Evolutionary conservation across 2,797 vertebrate genomes (phyloP).

Genomic region (Coregonus suidteri): DNA sequence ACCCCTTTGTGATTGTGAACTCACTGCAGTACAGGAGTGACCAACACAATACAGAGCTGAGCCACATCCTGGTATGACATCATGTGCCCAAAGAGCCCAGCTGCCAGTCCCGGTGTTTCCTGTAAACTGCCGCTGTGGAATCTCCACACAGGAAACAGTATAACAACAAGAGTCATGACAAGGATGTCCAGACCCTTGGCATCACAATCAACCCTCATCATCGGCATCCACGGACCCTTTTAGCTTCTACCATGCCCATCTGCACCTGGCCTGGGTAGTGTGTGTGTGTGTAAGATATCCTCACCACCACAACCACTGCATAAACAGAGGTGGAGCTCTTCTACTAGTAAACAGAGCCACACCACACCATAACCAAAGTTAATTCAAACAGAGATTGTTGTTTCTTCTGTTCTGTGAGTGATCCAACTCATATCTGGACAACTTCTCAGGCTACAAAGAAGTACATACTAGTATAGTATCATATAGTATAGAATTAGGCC

Average conservation of each 20-base stretch:
- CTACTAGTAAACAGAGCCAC: not conserved
- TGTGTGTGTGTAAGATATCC: not conserved
- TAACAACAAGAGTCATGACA: constrained; percentile 36
- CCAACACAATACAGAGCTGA: too few relatives aligned
- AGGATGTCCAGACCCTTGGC: constrained; percentile 56
- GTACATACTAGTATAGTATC: too few relatives aligned
- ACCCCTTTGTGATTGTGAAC: constrained; percentile 19
- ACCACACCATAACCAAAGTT: not conserved
- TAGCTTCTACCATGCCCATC: not conserved
- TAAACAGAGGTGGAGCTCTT: not conserved
- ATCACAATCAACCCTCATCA: not conserved
- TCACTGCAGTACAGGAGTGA: not conserved
- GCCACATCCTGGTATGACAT: constrained; percentile 76
- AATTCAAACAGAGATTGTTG: too few relatives aligned
- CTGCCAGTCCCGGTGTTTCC: constrained; percentile 57
- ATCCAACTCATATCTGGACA: not conserved
- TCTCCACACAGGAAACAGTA: constrained; percentile 64
- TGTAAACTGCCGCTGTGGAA: constrained; percentile 52
- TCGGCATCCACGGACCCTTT: not conserved
- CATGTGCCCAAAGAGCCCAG: constrained; percentile 59
- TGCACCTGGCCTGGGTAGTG: constrained; percentile 3
- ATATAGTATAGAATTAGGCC: not conserved
- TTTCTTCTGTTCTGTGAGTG: too few relatives aligned
- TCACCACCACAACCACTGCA: not conserved
- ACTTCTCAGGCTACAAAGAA: not conserved